phyloP scores from a whole-genome alignment of 2,113 vertebrate genomes.

The Xyliphius kryptos region DNA sequence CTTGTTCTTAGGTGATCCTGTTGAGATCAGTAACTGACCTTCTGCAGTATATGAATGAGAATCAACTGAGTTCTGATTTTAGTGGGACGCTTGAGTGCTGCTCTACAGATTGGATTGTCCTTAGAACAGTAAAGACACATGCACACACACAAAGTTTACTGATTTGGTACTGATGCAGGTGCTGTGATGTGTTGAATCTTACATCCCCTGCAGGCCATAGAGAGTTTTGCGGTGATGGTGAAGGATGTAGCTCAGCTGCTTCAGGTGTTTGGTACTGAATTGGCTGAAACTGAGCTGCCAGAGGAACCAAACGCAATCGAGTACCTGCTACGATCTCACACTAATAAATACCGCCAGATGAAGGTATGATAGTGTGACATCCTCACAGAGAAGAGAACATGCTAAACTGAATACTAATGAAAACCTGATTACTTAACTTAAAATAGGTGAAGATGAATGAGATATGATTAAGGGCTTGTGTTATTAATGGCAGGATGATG shows the following conservation, averaged over 20 bases:
- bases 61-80: constrained; percentile 85
- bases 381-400: background rate
- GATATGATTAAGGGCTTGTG: background rate
- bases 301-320: constrained; percentile 78
- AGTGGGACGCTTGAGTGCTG: constrained; percentile 85
- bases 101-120: constrained; percentile 89
- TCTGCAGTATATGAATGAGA: constrained; percentile 88
- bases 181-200: constrained; percentile 2
- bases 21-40: constrained; percentile 91
- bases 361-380: constrained; percentile 72
- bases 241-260: constrained; percentile 95
- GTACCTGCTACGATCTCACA: constrained; percentile 75
- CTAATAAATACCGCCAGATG: constrained; percentile 79
- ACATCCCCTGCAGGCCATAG: constrained; percentile 76
- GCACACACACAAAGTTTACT: background rate
- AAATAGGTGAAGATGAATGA: too few species aligned
- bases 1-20: constrained; percentile 80
- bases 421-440: too few species aligned
- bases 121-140: constrained; percentile 73
- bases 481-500: constrained; percentile 70
- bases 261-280: constrained; percentile 84
- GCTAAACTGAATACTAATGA: too few species aligned
- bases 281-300: constrained; percentile 83
- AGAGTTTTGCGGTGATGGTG: constrained; percentile 91
- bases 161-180: background rate